Evolutionary conservation across 2,797 vertebrate genomes (phyloP).

Genomic region (Hippoglossus hippoglossus): DNA sequence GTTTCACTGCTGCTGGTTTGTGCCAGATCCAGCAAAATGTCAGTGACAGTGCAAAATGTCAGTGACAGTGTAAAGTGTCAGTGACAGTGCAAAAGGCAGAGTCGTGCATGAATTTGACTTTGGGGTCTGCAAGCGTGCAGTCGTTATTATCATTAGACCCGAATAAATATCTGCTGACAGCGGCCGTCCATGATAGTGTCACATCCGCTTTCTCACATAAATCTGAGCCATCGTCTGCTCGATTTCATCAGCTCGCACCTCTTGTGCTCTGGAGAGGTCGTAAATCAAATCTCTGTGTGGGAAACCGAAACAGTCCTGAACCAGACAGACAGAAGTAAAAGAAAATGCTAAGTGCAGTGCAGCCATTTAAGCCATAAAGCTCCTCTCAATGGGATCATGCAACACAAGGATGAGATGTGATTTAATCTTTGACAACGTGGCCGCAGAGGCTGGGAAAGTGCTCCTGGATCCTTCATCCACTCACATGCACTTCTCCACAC

Average conservation of each 20-base stretch:
- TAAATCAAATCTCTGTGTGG: constrained; percentile 34
- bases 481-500: not conserved
- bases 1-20: constrained; percentile 7
- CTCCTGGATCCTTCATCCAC: constrained; percentile 2
- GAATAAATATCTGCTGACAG: constrained; percentile 50
- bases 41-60: too few relatives aligned
- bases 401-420: constrained; percentile 26
- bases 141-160: constrained; percentile 35
- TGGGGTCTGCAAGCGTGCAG: too few relatives aligned
- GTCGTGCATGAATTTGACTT: not conserved
- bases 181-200: constrained; percentile 11
- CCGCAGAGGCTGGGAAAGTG: constrained; percentile 21
- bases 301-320: constrained; percentile 18
- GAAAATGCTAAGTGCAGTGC: not conserved
- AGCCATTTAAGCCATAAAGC: constrained; percentile 22
- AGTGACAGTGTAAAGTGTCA: not conserved
- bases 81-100: too few relatives aligned
- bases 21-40: constrained; percentile 5
- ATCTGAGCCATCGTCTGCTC: constrained; percentile 21
- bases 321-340: not conserved
- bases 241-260: not conserved
- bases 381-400: constrained; percentile 31
- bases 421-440: constrained; percentile 34
- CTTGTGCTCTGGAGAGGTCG: not conserved
- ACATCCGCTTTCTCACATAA: constrained; percentile 28